Percentiles rank a stretch among this genome's conserved stretches.
Evolutionary conservation across 2,888 invertebrate genomes (phyloP).

Genomic region (Drosophila longiperda): DNA sequence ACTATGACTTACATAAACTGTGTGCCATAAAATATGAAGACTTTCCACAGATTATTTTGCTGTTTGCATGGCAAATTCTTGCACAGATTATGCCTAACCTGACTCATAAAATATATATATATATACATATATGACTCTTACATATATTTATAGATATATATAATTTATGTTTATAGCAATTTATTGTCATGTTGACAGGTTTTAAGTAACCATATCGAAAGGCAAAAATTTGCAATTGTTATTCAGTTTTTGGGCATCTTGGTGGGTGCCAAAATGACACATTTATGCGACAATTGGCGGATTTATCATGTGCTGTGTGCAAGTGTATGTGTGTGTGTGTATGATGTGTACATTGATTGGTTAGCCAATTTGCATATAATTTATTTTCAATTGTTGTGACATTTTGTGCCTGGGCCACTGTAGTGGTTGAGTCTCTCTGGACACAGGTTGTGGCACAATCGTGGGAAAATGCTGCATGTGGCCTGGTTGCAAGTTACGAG

Average conservation of each 20-base stretch:
- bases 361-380: constrained; percentile 76
- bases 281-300: constrained; percentile 44
- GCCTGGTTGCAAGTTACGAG: constrained; percentile 15
- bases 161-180: constrained; percentile 10
- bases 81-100: not conserved
- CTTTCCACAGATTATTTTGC: not conserved
- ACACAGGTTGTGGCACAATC: constrained; percentile 65
- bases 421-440: not conserved
- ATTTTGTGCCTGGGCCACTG: constrained; percentile 64
- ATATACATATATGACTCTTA: too few species aligned
- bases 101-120: not conserved
- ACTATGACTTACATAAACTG: not conserved
- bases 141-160: too few species aligned
- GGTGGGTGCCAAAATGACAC: constrained; percentile 49
- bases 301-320: constrained; percentile 40
- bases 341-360: constrained; percentile 54
- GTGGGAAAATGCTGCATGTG: constrained; percentile 60
- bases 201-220: constrained; percentile 32
- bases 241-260: constrained; percentile 46
- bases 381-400: constrained; percentile 79
- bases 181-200: constrained; percentile 38
- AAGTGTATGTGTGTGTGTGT: constrained; percentile 2
- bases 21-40: not conserved
- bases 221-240: constrained; percentile 16
- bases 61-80: not conserved